Base-by-base conservation (phyloP, 2,797 vertebrate genomes). In the Sebastes hopkinsi region DNA sequence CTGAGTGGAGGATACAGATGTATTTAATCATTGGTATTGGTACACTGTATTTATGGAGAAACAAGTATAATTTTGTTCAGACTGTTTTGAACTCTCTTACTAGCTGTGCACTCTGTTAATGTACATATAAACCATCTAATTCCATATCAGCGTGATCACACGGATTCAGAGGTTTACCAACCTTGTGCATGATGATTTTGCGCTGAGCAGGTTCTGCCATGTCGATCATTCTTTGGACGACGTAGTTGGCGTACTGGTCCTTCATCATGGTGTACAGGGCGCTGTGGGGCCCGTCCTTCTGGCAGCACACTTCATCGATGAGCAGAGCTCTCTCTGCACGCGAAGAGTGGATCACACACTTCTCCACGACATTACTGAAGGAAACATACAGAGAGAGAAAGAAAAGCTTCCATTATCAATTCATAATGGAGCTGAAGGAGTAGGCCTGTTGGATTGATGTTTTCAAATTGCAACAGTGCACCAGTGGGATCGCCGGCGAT, bases 221-320 rank as follows among this genome's bases (percentile, higher is more conserved):
- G 87, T 99, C 98, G 8, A 99, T 99, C 99, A 99, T 99, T 94
- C 99, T 98, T 95, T 99, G 99, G 86, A 99, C 98, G 11, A 99
- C 99, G 0, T 99, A 99, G 93, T 99, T 99, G 94, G 99, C 99
- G 4, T 99, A 99, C 94, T 99, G 99, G 96, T 99, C 99, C 96
- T 99, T 99, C 99, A 99, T 99, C 99, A 99, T 99, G 95, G 98
- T 99, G 96, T 99, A 99, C 95, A 99, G 96, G 96, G 99, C 98
- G 95, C 98, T 99, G 96, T 99, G 99, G 87, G 98, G 98, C 92
- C 99, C 99, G 32, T 99, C 99, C 22, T 98, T 99, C 97, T 99
- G 98, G 93, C 98, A 99, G 94, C 99, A 99, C 80, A 99, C 97
- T 85, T 99, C 99, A 30, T 99, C 99, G n/a, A 99, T 99, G 83